Base-by-base conservation (phyloP, 2,113 vertebrate species). In the Saccopteryx leptura region DNA sequence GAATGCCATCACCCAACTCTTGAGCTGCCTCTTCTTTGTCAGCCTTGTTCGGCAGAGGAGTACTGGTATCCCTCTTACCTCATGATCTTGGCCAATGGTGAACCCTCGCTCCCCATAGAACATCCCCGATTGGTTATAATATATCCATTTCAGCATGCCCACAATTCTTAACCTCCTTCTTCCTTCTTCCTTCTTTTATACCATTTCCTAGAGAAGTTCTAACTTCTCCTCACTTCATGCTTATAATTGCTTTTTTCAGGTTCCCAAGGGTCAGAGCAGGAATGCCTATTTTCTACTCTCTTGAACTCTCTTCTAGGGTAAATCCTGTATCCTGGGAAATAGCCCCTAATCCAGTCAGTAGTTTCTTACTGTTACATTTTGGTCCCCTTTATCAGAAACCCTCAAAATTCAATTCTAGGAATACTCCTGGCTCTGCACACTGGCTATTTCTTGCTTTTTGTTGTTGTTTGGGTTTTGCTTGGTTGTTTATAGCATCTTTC, bases 171-270 rank as follows among this genome's bases (percentile, higher is more conserved):
- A 61, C 5, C 14, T 56, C 7, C 10, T 82, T 85, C 46, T 82
- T 80, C 24, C 23, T 26, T 50, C n/a, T 76, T 74, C 48, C 48
- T 54, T 54, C 11, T 54, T 10, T 54, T 69, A 9, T 50, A 4
- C 7, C 5, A 9, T 21, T 9, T 63, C 14, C 1, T 19, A 63
- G 2, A 23, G 4, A 9, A 78, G n/a, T 5, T 7, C 2, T 21
- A 39, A 19, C 3, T 18, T 2, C 13, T 3, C 1, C 10, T 13
- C 23, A 12, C 4, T 63, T 69, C 18, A 9, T 28, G 28, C n/a
- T 68, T 2, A 3, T 3, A 8, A n/a, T 76, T 58, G 26, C 7
- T 48, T 66, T 81, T 52, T 9, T 39, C 17, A 31, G 13, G 26
- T 5, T 88, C 78, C 7, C 4, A 46, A 7, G 0, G 18, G 4